Evolutionary conservation across 2,113 vertebrate species (phyloP), one percentile per base, ranked within the genome.

Genomic region (Platycercus adscitus): DNA sequence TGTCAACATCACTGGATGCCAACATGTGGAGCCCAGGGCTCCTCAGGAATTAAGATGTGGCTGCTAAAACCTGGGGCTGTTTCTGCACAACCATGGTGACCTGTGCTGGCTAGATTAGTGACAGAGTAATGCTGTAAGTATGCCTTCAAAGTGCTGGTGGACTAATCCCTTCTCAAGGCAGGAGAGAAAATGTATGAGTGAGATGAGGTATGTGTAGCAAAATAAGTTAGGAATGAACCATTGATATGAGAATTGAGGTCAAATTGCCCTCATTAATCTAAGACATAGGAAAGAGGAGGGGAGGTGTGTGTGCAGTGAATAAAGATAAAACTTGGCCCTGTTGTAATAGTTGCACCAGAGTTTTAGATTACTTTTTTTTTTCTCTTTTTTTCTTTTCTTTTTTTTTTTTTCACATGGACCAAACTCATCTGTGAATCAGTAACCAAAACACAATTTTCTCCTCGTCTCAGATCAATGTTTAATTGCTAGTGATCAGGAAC

Each of bases 131-230:
- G 55, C 75, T 11, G 6, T 72, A 60, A 93, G 41, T 82, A 88
- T 80, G 86, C 17, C 69, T 90, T 70, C 69, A 58, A 43, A 70
- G 69, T 33, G 60, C 50, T 81, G 47, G 25, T 68, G 60, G 46
- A 35, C 58, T 95, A 93, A 94, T 94, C 60, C 35, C 69, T 81
- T 60, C 29, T 52, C 44, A 55, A 79, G 60, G n/a, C 29, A 78
- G 53, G 28, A 78, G 41, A 78, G 39, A 68, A 43, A 53, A 13
- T 86, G 47, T 41, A 52, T 0, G 2, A 69, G 69, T 7, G 44
- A 75, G 56, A 80, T 64, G 72, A 90, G 39, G 64, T 21, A 39
- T 24, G 16, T 33, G 33, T 29, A 69, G 24, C 21, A 85, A 0
- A 85, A 0, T 66, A 56, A 81, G 17, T 41, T 77, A 87, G 70